Evolutionary conservation across 2,113 vertebrate species (phyloP).

Genomic region (Leucoraja erinaceus): DNA sequence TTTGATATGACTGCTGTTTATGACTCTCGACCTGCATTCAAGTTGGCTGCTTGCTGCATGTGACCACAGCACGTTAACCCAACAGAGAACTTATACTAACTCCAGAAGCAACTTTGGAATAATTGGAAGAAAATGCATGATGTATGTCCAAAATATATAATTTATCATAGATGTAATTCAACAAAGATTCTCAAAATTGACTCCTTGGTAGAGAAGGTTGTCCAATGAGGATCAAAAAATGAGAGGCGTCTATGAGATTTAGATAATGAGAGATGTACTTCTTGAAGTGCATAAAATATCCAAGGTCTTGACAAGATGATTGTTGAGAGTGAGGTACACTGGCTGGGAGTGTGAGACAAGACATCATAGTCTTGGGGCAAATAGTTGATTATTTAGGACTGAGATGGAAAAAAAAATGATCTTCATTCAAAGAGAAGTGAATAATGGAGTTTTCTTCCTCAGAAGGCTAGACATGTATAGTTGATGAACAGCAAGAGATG

Average conservation of each 20-base stretch:
- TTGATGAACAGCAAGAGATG: background rate
- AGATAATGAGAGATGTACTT: background rate
- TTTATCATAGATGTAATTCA: background rate
- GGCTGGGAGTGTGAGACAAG: background rate
- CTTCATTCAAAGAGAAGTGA: too few relatives aligned
- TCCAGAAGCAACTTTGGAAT: too few relatives aligned
- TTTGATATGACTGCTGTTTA: background rate
- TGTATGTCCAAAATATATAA: background rate
- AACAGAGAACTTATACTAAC: background rate
- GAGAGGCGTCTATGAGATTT: background rate
- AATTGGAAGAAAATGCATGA: background rate
- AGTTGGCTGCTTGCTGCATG: background rate
- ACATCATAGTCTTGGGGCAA: background rate
- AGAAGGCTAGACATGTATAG: background rate
- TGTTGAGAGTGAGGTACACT: background rate
- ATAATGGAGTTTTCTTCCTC: background rate
- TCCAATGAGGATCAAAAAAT: background rate
- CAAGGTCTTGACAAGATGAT: background rate
- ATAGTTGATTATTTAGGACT: background rate
- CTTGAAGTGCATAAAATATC: background rate
- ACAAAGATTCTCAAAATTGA: background rate
- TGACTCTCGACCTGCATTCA: background rate
- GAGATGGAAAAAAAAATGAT: too few relatives aligned
- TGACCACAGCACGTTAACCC: background rate
- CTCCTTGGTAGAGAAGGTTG: background rate